Evolutionary conservation across 2,888 invertebrate genomes (phyloP), one percentile per base, ranked within the genome.

Genomic region (Cephonodes hylas): DNA sequence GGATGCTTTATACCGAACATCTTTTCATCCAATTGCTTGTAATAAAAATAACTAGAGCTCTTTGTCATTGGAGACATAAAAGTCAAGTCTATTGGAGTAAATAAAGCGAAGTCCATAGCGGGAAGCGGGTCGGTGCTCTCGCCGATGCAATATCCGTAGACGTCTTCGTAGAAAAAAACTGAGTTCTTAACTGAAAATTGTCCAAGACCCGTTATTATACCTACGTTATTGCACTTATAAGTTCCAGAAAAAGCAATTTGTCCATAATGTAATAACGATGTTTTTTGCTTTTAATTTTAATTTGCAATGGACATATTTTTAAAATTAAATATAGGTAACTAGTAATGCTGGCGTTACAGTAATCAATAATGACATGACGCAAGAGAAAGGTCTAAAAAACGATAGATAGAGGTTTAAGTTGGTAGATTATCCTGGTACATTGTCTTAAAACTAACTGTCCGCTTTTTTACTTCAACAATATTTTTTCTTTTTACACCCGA

Each of bases 101-200:
- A 64, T 64, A 64, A 63, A 66, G 59, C 23, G 38, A 20, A 58
- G 64, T 59, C n/a, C 64, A 66, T 64, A 64, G 68, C 64, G 68
- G 65, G 53, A 65, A 66, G 62, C 25, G 45, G 59, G 63, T 62
- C 65, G 64, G 62, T 60, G 60, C 58, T 15, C 18, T 46, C 25
- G 27, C 61, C 65, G 65, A 66, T 67, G 71, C 72, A 72, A 71
- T 72, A 72, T 71, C 71, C 72, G 72, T 46, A 60, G 63, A 60
- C 61, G 66, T 72, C 68, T 65, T 64, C 53, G 60, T 22, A 22
- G 5, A 23, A 31, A 18, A 27, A 18, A 18, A 27, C 38, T 10
- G 38, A n/a, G 38, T 38, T 25, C 1, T 15, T 18, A 27, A 53
- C 15, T 53, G 53, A 18, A 31, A 25, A 48, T 31, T 13, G 15